These are phyloP conservation scores for Drosophila mettleri DNA, from an alignment of 2,888 invertebrate genomes.

Conservation along the genomic window DNA sequence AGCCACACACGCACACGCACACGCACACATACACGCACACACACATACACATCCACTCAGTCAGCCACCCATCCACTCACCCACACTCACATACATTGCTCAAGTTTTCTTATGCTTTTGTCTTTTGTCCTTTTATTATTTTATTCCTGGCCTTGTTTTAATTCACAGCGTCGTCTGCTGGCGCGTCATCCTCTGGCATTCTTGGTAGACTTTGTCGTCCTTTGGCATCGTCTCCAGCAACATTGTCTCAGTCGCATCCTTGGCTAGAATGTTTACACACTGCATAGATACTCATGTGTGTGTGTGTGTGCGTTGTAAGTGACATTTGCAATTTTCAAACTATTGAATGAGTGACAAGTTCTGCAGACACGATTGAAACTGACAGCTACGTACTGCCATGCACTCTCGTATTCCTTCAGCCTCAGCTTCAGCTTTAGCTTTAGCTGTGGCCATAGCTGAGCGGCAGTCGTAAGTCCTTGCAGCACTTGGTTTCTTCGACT, in stretches of 20 bases:
- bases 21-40: slow-evolving; percentile 22
- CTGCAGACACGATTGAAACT: slow-evolving; percentile 83
- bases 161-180: slow-evolving; percentile 79
- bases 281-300: slow-evolving; percentile 35
- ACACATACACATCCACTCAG: slow-evolving; percentile 4
- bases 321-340: slow-evolving; percentile 84
- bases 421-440: slow-evolving; percentile 13
- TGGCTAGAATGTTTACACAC: slow-evolving; percentile 63
- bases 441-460: slow-evolving; percentile 6
- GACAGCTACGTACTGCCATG: slow-evolving; percentile 67
- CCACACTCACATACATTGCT: slow-evolving; percentile 28
- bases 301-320: slow-evolving; percentile 73
- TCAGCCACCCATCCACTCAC: slow-evolving; percentile 19
- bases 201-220: slow-evolving; percentile 65
- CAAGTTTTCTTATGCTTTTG: slow-evolving; percentile 80
- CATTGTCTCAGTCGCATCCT: slow-evolving; percentile 75
- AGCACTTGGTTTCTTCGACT: slow-evolving; percentile 21
- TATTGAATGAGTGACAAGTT: slow-evolving; percentile 84
- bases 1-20: slow-evolving; percentile 15
- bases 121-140: slow-evolving; percentile 81
- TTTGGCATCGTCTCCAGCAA: slow-evolving; percentile 68
- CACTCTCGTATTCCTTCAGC: slow-evolving; percentile 34
- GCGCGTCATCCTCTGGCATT: slow-evolving; percentile 70
- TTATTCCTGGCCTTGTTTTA: slow-evolving; percentile 82
- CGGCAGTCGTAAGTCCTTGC: slow-evolving; percentile 39